phyloP scores from a whole-genome alignment of 2,888 invertebrate species.

The Acanthosoma haemorrhoidale region DNA sequence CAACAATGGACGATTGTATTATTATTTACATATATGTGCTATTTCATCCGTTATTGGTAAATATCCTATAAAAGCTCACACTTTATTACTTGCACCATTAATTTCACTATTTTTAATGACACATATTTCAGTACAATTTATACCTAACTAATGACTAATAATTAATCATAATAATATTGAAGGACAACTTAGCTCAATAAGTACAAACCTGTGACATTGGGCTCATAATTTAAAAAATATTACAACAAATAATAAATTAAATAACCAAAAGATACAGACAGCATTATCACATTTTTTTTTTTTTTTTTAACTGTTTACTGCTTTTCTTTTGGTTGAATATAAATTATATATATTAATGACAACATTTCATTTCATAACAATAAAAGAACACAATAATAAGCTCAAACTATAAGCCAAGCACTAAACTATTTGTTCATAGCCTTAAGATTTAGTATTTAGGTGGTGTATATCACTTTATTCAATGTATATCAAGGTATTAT shows the following conservation, averaged over 20 bases:
- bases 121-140: conserved; percentile 31
- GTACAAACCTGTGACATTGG: conserved; percentile 31
- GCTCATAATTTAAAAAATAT: neutral
- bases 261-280: conserved; percentile 27
- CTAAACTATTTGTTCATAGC: conserved; percentile 13
- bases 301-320: neutral
- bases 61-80: conserved; percentile 30
- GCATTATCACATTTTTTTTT: neutral
- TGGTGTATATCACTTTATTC: conserved; percentile 10
- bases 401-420: conserved; percentile 18
- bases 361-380: conserved; percentile 1
- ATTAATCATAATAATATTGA: too few relatives aligned
- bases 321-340: neutral
- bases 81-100: conserved; percentile 31
- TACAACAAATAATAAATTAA: conserved; percentile 24
- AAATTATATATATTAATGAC: conserved; percentile 2
- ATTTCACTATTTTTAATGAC: conserved; percentile 35
- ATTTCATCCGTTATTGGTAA: conserved; percentile 2
- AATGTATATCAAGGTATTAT: neutral
- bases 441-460: neutral
- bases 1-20: conserved; percentile 37
- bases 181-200: conserved; percentile 34
- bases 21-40: conserved; percentile 33
- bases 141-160: conserved; percentile 29
- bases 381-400: neutral